phyloP scores from a whole-genome alignment of 1,140 invertebrate species.

The roundworm (Caenorhabditis elegans) region WBcel235 BX284605.5:12143501-12144000 shows the following conservation, averaged over 20 bases:
- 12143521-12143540: background rate
- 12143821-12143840: background rate
- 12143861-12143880: too few species aligned
- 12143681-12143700: background rate
- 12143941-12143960: background rate
- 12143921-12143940: background rate
- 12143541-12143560: background rate
- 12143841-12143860: background rate
- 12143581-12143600: too few species aligned
- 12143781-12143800: background rate
- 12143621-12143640: background rate
- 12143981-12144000: background rate
- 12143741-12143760: background rate
- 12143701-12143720: too few species aligned
- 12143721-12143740: background rate
- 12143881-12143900: background rate
- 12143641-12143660: background rate
- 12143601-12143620: background rate
- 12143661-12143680: background rate
- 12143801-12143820: background rate
- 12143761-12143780: background rate
- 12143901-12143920: slow-evolving; percentile 18
- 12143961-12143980: background rate
- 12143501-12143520: background rate
- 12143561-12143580: background rate